Evolutionary conservation across 2,888 invertebrate genomes (phyloP), one percentile per base, ranked within the genome.

Genomic region (Lithophane leautieri): DNA sequence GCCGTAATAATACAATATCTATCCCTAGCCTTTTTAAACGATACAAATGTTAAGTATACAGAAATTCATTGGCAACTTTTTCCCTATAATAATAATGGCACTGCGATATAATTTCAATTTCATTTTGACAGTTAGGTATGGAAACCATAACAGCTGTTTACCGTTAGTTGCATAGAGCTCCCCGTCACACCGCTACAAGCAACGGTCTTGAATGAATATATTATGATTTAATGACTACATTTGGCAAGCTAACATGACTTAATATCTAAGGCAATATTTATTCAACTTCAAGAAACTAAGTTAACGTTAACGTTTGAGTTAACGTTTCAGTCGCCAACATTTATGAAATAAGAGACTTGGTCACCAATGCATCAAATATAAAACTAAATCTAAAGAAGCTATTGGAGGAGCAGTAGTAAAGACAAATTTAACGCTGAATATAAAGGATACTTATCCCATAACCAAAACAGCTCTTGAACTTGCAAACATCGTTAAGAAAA

Each of bases 201-300:
- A 54, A 68, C 84, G 62, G 63, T 75, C 19, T 75, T 81, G 54
- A 54, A 79, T 79, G 14, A 54, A 79, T 79, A 12, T 70, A 50
- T 79, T 19, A 67, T 74, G 54, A 42, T 62, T 62, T 70, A 47
- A 73, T 70, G 34, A 44, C 60, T n/a, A 61, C 56, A 60, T 66
- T 78, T 69, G 56, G 61, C 73, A 52, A 50, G 25, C n/a, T 3
- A 65, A 66, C 50, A 69, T 60, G 25, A n/a, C 14, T 52, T 62
- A 47, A 52, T 78, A 34, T 22, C n/a, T 19, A n/a, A 69, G 67
- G 8, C 9, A 25, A 34, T 62, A 25, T 63, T 56, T 65, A 2
- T n/a, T 14, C 25, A 12, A 16, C 1, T 25, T n/a, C 7, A 16
- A 58, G 40, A 60, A 67, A n/a, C n/a, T n/a, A n/a, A n/a, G n/a